Evolutionary conservation across 2,113 vertebrate genomes (phyloP).

Genomic region (Pantherophis guttatus): DNA sequence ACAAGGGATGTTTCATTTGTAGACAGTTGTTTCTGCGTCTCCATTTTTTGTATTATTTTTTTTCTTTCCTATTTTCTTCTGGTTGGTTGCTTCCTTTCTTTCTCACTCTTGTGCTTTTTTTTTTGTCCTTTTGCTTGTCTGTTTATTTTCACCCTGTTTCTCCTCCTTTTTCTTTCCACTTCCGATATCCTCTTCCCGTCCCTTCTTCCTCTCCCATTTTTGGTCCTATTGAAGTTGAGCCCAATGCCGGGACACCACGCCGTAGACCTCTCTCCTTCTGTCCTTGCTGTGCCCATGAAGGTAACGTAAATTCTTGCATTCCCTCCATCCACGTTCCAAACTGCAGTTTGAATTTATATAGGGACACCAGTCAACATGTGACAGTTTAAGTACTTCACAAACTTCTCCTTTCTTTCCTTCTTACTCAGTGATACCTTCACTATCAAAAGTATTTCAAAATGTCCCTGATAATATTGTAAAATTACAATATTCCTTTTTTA

Average conservation of each 20-base stretch:
- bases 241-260: constrained; percentile 93
- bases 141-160: constrained; percentile 68
- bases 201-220: constrained; percentile 67
- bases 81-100: constrained; percentile 67
- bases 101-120: constrained; percentile 73
- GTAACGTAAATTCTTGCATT: constrained; percentile 84
- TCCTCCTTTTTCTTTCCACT: constrained; percentile 63
- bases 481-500: constrained; percentile 71
- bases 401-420: constrained; percentile 48
- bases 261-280: constrained; percentile 99
- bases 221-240: constrained; percentile 89
- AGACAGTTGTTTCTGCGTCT: constrained; percentile 75
- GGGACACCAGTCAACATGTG: constrained; percentile 54
- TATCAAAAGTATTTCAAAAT: constrained; percentile 46
- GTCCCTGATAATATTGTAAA: constrained; percentile 59
- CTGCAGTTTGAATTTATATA: constrained; percentile 68
- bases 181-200: constrained; percentile 67
- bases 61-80: constrained; percentile 60
- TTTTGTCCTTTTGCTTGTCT: constrained; percentile 71
- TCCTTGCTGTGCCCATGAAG: constrained; percentile 98
- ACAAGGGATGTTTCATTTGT: constrained; percentile 67
- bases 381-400: constrained; percentile 32
- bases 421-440: constrained; percentile 38
- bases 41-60: constrained; percentile 69
- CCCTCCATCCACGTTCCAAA: constrained; percentile 51